A percentile compares a stretch with the other conserved stretches of the same genome.
Conservation (phyloP, 2,797 vertebrate species). For the Thripadectes ignobilis region DNA sequence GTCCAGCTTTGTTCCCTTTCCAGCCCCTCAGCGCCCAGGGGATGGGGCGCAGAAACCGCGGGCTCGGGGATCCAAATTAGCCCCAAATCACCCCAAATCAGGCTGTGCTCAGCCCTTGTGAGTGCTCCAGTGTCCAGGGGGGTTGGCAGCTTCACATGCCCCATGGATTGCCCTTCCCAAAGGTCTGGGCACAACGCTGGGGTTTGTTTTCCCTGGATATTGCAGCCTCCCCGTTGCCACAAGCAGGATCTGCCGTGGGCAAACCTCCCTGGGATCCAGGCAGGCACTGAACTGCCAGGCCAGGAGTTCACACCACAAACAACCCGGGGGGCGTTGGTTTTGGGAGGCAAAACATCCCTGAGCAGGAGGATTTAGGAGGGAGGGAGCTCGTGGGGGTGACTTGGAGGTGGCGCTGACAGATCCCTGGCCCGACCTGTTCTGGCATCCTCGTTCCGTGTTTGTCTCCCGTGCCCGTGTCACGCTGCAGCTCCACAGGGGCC, state of each 20-base stretch:
- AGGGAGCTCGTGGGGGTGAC: background rate
- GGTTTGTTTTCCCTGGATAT: fast-evolving
- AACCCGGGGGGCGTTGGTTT: fast-evolving
- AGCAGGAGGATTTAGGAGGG: background rate
- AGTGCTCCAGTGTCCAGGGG: fast-evolving
- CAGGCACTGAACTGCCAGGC: background rate
- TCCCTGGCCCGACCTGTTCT: background rate
- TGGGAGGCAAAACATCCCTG: background rate
- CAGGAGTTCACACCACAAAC: background rate
- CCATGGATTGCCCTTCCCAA: fast-evolving
- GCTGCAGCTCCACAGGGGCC: background rate
- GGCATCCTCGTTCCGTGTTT: background rate
- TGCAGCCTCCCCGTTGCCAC: background rate
- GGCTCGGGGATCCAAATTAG: background rate
- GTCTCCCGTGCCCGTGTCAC: background rate
- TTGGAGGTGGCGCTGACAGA: background rate
- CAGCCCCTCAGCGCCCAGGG: fast-evolving
- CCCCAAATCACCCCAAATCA: background rate
- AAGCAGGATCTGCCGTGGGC: fast-evolving
- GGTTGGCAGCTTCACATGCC: fast-evolving
- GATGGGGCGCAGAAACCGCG: background rate
- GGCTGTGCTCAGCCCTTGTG: background rate
- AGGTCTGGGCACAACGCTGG: fast-evolving
- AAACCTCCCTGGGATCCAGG: fast-evolving
- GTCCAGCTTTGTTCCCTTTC: background rate